Evolutionary conservation across 2,113 vertebrate species (phyloP).

Genomic region (Hippocampus abdominalis): DNA sequence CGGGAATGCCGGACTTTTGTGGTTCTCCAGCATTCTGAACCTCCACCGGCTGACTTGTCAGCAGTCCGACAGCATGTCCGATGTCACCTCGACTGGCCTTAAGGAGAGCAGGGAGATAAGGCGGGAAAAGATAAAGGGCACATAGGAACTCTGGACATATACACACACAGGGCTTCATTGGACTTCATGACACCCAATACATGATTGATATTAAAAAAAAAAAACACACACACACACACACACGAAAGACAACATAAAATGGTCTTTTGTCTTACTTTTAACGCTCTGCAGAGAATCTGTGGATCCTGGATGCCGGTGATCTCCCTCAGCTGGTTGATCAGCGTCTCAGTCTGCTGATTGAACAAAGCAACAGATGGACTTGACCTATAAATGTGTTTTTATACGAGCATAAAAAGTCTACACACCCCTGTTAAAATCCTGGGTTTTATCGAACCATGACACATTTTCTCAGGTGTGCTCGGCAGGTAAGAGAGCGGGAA

Average conservation of each 20-base stretch:
- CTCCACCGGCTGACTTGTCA: conserved; percentile 71
- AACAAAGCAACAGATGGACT: conserved; percentile 13
- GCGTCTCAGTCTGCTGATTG: conserved; percentile 77
- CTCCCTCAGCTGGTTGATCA: conserved; percentile 88
- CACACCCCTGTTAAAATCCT: no score
- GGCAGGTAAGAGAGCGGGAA: no score
- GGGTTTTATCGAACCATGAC: not conserved
- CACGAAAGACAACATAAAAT: not conserved
- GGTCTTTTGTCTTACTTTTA: conserved; percentile 75
- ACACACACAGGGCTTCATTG: not conserved
- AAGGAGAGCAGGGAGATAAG: not conserved
- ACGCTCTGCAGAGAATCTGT: conserved; percentile 78
- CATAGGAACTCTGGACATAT: not conserved
- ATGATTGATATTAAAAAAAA: not conserved
- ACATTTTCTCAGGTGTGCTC: not conserved
- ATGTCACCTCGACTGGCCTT: conserved; percentile 90
- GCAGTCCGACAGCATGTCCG: conserved; percentile 83
- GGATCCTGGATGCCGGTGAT: conserved; percentile 91
- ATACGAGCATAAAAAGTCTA: no score
- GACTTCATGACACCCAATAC: not conserved
- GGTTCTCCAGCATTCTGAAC: conserved; percentile 62
- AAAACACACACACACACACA: not conserved
- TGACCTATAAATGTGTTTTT: not conserved
- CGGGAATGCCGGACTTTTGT: conserved; percentile 48
- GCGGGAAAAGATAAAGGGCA: not conserved